Evolutionary conservation across 2,113 vertebrate genomes (phyloP).

Genomic region (Pteronura brasiliensis): DNA sequence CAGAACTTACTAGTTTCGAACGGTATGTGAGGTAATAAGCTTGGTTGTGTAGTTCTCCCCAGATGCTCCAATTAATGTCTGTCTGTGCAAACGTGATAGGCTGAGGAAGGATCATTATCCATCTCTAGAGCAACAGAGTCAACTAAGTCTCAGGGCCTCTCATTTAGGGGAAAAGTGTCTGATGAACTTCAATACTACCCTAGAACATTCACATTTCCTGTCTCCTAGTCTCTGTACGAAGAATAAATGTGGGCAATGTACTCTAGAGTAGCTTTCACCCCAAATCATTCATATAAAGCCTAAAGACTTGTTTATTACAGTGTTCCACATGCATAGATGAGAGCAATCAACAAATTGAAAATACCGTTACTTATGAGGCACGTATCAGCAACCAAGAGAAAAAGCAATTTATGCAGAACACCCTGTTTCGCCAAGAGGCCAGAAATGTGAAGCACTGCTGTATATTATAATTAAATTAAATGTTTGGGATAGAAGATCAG

Average conservation of each 20-base stretch:
- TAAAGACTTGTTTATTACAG: not conserved
- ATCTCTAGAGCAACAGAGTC: not conserved
- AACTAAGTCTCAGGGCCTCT: not conserved
- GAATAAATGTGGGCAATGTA: not conserved
- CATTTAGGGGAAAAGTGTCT: not conserved
- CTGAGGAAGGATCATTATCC: not conserved
- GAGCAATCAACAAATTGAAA: not conserved
- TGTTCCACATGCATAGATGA: not conserved
- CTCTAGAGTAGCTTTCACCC: not conserved
- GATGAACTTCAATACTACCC: not conserved
- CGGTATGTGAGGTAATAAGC: not conserved
- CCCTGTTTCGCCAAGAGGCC: not conserved
- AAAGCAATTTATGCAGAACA: not conserved
- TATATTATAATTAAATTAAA: conserved; percentile 5
- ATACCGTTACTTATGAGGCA: not conserved
- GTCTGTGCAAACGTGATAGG: not conserved
- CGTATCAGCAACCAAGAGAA: not conserved
- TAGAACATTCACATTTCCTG: not conserved
- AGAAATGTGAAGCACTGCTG: not conserved
- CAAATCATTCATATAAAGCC: conserved; percentile 16
- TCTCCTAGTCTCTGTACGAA: not conserved
- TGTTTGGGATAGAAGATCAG: not conserved
- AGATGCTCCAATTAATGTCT: not conserved
- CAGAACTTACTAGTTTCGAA: not conserved
- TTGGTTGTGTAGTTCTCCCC: not conserved